Conservation (phyloP, 2,888 invertebrate species). For the Nemotelus pantherinus region DNA sequence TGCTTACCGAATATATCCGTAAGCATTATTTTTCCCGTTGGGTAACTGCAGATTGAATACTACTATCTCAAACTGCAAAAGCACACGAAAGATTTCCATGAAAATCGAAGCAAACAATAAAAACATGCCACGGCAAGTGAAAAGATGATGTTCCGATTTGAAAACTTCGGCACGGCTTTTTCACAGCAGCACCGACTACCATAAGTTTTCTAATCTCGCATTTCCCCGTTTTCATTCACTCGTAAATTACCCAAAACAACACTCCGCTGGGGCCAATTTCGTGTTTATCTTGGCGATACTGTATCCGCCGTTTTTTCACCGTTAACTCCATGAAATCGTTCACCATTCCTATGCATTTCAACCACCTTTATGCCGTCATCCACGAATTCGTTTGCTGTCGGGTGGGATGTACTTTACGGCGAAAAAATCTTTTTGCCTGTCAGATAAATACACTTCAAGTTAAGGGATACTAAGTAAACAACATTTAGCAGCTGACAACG, state of each 20-base stretch:
- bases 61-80: too few species aligned
- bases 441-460: slow-evolving; percentile 44
- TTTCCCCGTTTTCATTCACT: slow-evolving; percentile 34
- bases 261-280: slow-evolving; percentile 18
- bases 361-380: background rate
- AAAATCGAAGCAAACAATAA: too few species aligned
- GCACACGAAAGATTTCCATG: too few species aligned
- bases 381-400: background rate
- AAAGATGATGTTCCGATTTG: too few species aligned
- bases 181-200: too few species aligned
- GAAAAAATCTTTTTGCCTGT: slow-evolving; percentile 39
- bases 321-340: background rate
- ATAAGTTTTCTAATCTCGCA: slow-evolving; percentile 37
- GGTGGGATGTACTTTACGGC: background rate
- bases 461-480: slow-evolving; percentile 42
- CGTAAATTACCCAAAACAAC: slow-evolving; percentile 31
- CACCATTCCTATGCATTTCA: background rate
- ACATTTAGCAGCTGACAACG: slow-evolving; percentile 43
- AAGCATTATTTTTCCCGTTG: too few species aligned
- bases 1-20: too few species aligned
- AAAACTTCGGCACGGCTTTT: too few species aligned
- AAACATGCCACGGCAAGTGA: too few species aligned
- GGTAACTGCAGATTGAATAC: too few species aligned
- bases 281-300: slow-evolving; percentile 25
- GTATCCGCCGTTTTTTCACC: background rate